Base-by-base conservation (phyloP, 2,888 invertebrate species). In the Tiliacea citrago region DNA sequence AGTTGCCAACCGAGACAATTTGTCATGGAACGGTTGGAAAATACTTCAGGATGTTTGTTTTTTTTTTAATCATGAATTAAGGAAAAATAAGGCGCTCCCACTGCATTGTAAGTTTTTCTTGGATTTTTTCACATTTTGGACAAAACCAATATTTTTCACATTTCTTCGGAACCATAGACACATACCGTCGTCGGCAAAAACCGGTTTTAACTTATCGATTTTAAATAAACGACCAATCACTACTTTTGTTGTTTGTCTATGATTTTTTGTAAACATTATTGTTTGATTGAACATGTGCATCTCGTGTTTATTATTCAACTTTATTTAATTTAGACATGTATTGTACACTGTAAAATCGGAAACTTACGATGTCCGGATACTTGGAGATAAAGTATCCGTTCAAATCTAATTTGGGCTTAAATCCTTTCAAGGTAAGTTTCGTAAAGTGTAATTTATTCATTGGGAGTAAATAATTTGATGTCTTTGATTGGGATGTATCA, bases 361-460 rank as follows among this genome's bases (percentile, higher is more conserved):
- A 70, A 80, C 69, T 73, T 68, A 92, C 91, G 79, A 95, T 97
- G 95, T 97, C 97, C 73, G 97, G 97, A 81, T 97, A 97, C 92
- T 93, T 97, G 83, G 97, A 97, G 88, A 97, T 97, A 84, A 97
- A 97, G 94, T 97, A 97, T 90, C 97, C 97, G 51, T 96, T 97
- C 68, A 97, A 96, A 91, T 96, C 97, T 47, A 96, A 97, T 89
- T 94, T 97, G 87, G 97, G 97, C 69, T 95, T 97, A 87, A 97
- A 97, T 89, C 97, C 97, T 66, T 97, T 97, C 96, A 97, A 97
- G 97, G 97, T 97, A 93, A 92, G 94, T 92, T 84, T 76, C 63
- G 70, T 87, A 67, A 49, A 78, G 61, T 82, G 72, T 51, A 51
- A 61, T 81, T 81, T 73, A 80, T 79, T 73, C 67, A 73, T 77